These are phyloP conservation scores for Podabrus alpinus DNA, from an alignment of 2,888 invertebrate species.

Conservation along the genomic window DNA sequence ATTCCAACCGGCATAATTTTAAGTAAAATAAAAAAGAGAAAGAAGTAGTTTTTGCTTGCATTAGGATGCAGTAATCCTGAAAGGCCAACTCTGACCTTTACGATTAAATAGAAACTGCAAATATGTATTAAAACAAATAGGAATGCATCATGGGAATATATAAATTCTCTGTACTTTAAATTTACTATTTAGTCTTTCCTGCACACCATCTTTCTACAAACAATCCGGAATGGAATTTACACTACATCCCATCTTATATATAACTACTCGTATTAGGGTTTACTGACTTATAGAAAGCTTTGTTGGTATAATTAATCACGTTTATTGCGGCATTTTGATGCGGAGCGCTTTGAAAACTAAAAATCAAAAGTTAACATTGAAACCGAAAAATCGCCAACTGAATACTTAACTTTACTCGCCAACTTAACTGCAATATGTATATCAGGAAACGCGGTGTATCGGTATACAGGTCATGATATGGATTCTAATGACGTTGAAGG, in stretches of 20 bases:
- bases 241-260: background rate
- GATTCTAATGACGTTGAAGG: too few species aligned
- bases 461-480: too few species aligned
- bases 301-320: too few species aligned
- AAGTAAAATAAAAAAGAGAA: background rate
- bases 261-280: background rate
- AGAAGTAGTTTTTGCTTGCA: background rate
- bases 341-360: too few species aligned
- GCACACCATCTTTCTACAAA: background rate
- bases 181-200: background rate
- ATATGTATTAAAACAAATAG: background rate
- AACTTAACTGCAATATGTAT: too few species aligned
- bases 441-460: too few species aligned
- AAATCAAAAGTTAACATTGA: too few species aligned
- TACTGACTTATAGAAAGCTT: background rate
- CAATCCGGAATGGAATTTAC: background rate
- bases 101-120: background rate
- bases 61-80: background rate
- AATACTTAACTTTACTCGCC: too few species aligned
- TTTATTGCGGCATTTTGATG: too few species aligned
- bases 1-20: background rate
- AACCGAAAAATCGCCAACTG: too few species aligned
- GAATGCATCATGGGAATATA: background rate
- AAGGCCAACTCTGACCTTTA: background rate
- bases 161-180: background rate